Conservation (phyloP, 1,140 invertebrate species). For the Drosophila pseudoananassae region DNA sequence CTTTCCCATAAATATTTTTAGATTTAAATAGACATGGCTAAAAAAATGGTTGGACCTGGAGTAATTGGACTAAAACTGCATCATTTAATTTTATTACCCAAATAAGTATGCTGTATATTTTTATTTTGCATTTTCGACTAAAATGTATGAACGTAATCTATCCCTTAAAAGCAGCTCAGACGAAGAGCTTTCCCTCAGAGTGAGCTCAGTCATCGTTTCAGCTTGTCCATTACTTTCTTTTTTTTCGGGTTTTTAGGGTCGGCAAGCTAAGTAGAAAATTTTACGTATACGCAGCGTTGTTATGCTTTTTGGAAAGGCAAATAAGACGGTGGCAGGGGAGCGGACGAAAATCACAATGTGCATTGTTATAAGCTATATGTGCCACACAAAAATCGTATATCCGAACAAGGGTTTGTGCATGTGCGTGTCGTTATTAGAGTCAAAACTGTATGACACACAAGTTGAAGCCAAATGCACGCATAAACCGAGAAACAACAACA, state of each 20-base stretch:
- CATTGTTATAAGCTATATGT: slow-evolving; percentile 49
- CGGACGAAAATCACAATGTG: slow-evolving; percentile 44
- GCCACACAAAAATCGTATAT: slow-evolving; percentile 50
- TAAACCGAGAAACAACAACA: slow-evolving; percentile 34
- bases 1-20: background rate
- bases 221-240: slow-evolving; percentile 17
- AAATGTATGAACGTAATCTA: slow-evolving; percentile 25
- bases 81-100: background rate
- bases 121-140: slow-evolving; percentile 14
- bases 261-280: slow-evolving; percentile 57
- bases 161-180: slow-evolving; percentile 19
- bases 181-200: slow-evolving; percentile 13
- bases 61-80: background rate
- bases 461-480: slow-evolving; percentile 70
- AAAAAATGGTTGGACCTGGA: too few species aligned
- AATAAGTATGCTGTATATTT: background rate
- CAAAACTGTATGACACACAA: slow-evolving; percentile 65
- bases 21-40: background rate
- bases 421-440: slow-evolving; percentile 59
- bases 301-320: slow-evolving; percentile 37
- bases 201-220: slow-evolving; percentile 18
- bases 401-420: slow-evolving; percentile 34
- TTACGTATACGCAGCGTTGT: slow-evolving; percentile 56
- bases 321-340: slow-evolving; percentile 18
- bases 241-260: slow-evolving; percentile 23